Evolutionary conservation across 2,113 vertebrate genomes (phyloP).

Genomic region (Oenanthe melanoleuca): DNA sequence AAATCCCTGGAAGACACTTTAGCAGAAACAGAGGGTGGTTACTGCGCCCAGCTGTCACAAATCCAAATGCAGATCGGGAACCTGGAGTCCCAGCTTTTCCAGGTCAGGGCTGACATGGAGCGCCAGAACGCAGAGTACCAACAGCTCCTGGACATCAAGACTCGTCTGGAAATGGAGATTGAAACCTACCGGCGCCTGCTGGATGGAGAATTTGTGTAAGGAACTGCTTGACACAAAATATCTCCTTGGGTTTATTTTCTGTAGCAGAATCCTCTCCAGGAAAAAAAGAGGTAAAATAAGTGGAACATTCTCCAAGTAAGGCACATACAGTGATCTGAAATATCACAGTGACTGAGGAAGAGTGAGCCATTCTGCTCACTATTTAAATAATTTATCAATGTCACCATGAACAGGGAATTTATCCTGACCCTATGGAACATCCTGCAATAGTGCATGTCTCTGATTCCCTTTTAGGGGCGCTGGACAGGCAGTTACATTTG

Average conservation of each 20-base stretch:
- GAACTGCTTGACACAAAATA: not conserved
- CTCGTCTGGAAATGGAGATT: constrained; percentile 80
- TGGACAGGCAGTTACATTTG: constrained; percentile 44
- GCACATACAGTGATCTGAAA: not conserved
- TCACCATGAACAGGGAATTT: not conserved
- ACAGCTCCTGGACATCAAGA: constrained; percentile 79
- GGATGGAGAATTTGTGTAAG: constrained; percentile 76
- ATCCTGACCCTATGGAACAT: not conserved
- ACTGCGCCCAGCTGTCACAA: constrained; percentile 73
- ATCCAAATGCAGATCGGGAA: constrained; percentile 75
- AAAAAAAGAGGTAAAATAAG: not conserved
- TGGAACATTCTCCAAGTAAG: not conserved
- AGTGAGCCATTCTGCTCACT: not conserved
- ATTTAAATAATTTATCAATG: not conserved
- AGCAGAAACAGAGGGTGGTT: constrained; percentile 74
- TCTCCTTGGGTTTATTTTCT: not conserved
- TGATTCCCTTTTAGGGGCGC: constrained; percentile 22
- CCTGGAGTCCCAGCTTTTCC: constrained; percentile 76
- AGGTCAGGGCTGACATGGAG: constrained; percentile 76
- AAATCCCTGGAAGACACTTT: constrained; percentile 79
- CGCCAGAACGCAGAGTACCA: constrained; percentile 75
- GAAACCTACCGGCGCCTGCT: constrained; percentile 80
- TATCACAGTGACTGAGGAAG: not conserved
- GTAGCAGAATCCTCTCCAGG: not conserved
- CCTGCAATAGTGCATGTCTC: not conserved